Percentiles rank a stretch among this genome's conserved stretches.
Conservation (phyloP, 2,888 invertebrate genomes). For the Apodemia mormo region DNA sequence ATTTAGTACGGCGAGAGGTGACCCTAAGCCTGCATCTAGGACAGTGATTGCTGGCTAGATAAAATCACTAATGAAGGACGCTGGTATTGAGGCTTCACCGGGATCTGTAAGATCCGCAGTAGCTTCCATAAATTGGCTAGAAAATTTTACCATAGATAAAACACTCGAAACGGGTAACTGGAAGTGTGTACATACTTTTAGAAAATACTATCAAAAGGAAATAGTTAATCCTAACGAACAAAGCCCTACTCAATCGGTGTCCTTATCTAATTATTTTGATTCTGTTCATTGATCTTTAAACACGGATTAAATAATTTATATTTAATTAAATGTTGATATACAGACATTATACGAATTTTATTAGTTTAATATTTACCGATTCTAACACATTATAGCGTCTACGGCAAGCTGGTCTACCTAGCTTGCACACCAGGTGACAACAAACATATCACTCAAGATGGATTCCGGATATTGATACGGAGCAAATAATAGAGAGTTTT, state of each 20-base stretch:
- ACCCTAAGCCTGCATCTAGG: slow-evolving; percentile 27
- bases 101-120: slow-evolving; percentile 4
- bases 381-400: slow-evolving; percentile 27
- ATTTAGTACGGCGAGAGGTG: neutral
- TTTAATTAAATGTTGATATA: neutral
- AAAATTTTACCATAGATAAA: slow-evolving; percentile 30
- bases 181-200: slow-evolving; percentile 27
- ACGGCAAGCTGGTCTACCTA: neutral
- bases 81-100: neutral
- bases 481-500: slow-evolving; percentile 33
- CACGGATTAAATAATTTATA: neutral
- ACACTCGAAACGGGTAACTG: slow-evolving; percentile 28
- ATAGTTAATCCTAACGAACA: neutral
- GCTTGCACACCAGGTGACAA: slow-evolving; percentile 29
- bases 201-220: slow-evolving; percentile 39
- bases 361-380: neutral
- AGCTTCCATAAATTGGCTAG: slow-evolving; percentile 24
- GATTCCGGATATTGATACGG: slow-evolving; percentile 28
- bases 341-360: neutral
- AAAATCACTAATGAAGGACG: slow-evolving; percentile 1
- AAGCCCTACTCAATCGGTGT: neutral
- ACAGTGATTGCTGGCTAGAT: slow-evolving; percentile 1
- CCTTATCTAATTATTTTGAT: slow-evolving; percentile 24
- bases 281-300: slow-evolving; percentile 22
- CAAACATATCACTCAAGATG: slow-evolving; percentile 34